These are phyloP conservation scores for Noctua comes DNA, from an alignment of 2,888 invertebrate species.

Conservation along the genomic window DNA sequence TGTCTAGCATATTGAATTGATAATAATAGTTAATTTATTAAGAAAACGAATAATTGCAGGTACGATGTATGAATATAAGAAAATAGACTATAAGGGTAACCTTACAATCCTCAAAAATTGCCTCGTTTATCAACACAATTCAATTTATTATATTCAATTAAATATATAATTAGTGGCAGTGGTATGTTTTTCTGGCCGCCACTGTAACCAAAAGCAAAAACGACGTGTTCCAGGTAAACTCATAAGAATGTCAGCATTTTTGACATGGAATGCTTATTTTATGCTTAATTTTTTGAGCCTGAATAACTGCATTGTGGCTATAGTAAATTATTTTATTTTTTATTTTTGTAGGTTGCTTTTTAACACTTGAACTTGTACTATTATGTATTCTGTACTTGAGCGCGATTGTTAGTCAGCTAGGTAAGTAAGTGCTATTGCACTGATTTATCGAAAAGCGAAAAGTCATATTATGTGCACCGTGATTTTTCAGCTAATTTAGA, in stretches of 20 bases:
- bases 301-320: not conserved
- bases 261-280: not conserved
- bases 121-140: not conserved
- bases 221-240: constrained; percentile 3
- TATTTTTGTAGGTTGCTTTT: not conserved
- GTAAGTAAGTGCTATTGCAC: not conserved
- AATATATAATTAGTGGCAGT: not conserved
- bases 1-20: not conserved
- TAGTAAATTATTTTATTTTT: not conserved
- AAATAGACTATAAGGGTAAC: not conserved
- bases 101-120: not conserved
- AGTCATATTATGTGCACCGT: not conserved
- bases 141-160: not conserved
- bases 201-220: constrained; percentile 28
- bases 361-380: not conserved
- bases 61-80: not conserved
- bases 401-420: not conserved
- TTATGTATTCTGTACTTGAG: not conserved
- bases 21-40: not conserved
- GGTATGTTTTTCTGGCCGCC: constrained; percentile 25
- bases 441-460: not conserved
- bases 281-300: not conserved
- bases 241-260: not conserved
- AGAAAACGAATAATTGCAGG: not conserved
- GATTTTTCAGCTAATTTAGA: constrained; percentile 1